Base-by-base conservation (phyloP, 1,140 invertebrate genomes). In the Phenacoccus solenopsis region DNA sequence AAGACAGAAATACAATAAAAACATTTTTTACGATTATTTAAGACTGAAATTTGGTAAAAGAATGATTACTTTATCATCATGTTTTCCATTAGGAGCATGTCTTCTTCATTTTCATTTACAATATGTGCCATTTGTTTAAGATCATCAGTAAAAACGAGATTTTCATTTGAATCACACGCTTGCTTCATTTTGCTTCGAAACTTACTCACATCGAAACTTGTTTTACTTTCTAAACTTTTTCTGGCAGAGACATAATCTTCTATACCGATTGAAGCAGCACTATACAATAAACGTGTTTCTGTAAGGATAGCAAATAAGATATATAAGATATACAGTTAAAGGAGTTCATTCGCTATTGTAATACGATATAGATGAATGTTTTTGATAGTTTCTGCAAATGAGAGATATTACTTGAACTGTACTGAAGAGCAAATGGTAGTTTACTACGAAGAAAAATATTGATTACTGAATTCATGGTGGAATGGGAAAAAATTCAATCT, bases 61-160 rank as follows among this genome's bases (percentile, higher is more conserved):
- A n/a, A 20, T 24, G 70, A 72, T 74, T 77, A 87, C 85, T 85
- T 86, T 77, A 82, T 80, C 56, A 90, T 77, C 88, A 91, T 90
- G 72, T 84, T 80, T 4, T 80, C 69, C 1, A 89, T 71, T n/a
- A 91, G 75, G 1, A 85, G 75, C 5, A 90, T 72, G 77, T 93
- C 88, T 61, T 83, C 75, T 12, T 80, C 78, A 16, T 76, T 79
- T 49, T 82, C 81, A 67, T 87, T 82, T 16, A 82, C 80, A 28
- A 92, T 77, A 76, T 91, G 86, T 9, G 90, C 76, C 83, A 92
- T 88, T 75, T 89, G 88, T 77, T 92, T 92, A 5, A 93, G 78
- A 79, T 93, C 91, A 79, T 92, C 90, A 7, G 89, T 91, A 74
- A 92, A 93, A 72, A 93, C 83, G 81, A 90, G 76, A 16, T 79